Evolutionary conservation across 2,113 vertebrate species (phyloP).

Genomic region (Stictonetta naevosa): DNA sequence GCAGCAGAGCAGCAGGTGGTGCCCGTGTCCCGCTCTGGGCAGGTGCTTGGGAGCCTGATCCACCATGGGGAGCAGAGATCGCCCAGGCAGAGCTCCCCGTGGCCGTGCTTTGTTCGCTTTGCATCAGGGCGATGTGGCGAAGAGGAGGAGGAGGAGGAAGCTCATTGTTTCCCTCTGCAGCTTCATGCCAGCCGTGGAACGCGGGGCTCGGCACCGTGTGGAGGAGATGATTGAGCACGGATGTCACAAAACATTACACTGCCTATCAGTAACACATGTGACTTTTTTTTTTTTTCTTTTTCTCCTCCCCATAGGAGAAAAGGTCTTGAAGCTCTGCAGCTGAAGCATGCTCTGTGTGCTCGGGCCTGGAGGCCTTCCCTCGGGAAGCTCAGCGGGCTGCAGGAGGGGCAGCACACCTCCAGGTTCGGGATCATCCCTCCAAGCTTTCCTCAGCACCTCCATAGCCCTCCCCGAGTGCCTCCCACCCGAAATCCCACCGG

Average conservation of each 20-base stretch:
- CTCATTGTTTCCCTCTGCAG: not conserved
- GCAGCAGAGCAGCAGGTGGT: constrained; percentile 9
- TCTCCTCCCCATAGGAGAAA: not conserved
- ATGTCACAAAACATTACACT: not conserved
- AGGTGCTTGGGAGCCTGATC: not conserved
- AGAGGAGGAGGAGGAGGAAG: not conserved
- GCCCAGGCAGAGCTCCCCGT: not conserved
- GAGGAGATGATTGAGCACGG: not conserved
- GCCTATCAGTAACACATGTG: rapidly evolving
- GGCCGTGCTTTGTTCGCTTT: not conserved
- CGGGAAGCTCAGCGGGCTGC: not conserved
- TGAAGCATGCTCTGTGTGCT: not conserved
- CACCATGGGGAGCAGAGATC: not conserved
- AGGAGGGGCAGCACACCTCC: not conserved
- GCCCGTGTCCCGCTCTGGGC: not conserved
- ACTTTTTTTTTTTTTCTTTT: not conserved
- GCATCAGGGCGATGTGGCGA: not conserved
- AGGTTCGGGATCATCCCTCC: not conserved
- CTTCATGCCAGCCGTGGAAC: not conserved
- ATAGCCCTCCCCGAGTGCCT: not conserved
- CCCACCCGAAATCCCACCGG: not conserved
- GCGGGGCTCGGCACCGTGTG: not conserved
- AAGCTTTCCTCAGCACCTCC: not conserved
- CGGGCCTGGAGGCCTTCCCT: not conserved
- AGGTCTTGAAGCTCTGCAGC: not conserved